Evolutionary conservation across 2,797 vertebrate genomes (phyloP), one percentile per base, ranked within the genome.

Genomic region (Lemur catta): DNA sequence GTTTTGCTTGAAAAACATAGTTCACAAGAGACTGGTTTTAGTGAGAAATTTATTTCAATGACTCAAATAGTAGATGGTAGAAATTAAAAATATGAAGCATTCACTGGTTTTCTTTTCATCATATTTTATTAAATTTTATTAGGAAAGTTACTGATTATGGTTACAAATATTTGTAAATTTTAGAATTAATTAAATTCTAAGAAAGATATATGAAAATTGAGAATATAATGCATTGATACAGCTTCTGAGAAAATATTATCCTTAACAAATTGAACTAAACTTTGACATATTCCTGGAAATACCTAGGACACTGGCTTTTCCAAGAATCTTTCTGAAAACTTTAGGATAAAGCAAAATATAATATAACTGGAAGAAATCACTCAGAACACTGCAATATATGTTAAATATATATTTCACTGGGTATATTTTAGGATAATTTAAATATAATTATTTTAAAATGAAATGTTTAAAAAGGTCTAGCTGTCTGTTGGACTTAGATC

Each of bases 341-440:
- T 87, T 67, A 67, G 30, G 9, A 61, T 52, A 76, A 86, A 46
- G 71, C 28, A 82, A 94, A 52, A 52, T 20, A 26, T 57, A 94
- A 61, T 72, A 74, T 30, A 90, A 78, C 52, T 88, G 15, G 26
- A 76, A 92, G 24, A 88, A 89, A 78, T 55, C 38, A 15, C 63
- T 94, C 15, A 92, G 50, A 93, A 78, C 35, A n/a, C 13, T 76
- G 17, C 6, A 38, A 18, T 35, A 41, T 82, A 38, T 76, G n/a
- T 93, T 81, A 72, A 95, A 88, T 48, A 46, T 46, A 43, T 59
- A 67, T 80, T 76, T 65, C 41, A 79, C 28, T 93, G 74, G 57
- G 55, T 91, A 48, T 94, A 95, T 79, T 87, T 89, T 91, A 92
- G 92, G 74, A 85, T 84, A 86, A 96, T 92, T 82, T 92, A 86